phyloP scores from a whole-genome alignment of 2,888 invertebrate genomes.

The Folsomia manolachei region DNA sequence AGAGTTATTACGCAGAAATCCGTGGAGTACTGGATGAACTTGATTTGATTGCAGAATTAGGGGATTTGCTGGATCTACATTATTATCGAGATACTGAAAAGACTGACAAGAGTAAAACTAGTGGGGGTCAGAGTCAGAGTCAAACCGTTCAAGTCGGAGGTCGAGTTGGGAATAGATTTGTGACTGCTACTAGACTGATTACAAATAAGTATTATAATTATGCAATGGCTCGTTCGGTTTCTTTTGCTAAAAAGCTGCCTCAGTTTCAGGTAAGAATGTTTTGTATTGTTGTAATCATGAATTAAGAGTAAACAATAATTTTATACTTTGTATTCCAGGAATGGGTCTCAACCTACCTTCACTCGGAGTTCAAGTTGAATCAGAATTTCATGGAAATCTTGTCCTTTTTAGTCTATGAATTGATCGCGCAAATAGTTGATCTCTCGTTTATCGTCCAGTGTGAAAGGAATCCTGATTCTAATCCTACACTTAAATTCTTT shows the following conservation, averaged over 20 bases:
- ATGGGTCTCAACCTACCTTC: slow-evolving; percentile 34
- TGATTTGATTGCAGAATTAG: slow-evolving; percentile 39
- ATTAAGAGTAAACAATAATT: not conserved
- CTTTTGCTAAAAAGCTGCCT: slow-evolving; percentile 42
- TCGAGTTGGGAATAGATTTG: too few relatives aligned
- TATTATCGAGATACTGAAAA: slow-evolving; percentile 24
- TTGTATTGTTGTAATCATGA: too few relatives aligned
- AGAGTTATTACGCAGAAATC: slow-evolving; percentile 35
- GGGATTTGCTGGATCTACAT: slow-evolving; percentile 30
- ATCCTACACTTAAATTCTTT: slow-evolving; percentile 52
- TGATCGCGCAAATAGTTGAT: slow-evolving; percentile 83
- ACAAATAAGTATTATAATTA: slow-evolving; percentile 35
- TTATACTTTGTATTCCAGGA: slow-evolving; percentile 18
- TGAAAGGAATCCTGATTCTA: slow-evolving; percentile 56
- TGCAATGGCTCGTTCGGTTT: slow-evolving; percentile 43
- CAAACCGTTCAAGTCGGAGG: too few relatives aligned
- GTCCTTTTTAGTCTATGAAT: slow-evolving; percentile 83
- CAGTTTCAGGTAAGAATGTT: slow-evolving; percentile 28
- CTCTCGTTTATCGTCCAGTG: slow-evolving; percentile 75
- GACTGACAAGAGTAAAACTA: slow-evolving; percentile 35
- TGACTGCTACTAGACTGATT: slow-evolving; percentile 30
- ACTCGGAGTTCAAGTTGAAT: slow-evolving; percentile 33
- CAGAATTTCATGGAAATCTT: slow-evolving; percentile 64
- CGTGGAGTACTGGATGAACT: slow-evolving; percentile 33
- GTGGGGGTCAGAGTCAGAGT: too few relatives aligned